Evolutionary conservation across 1,140 invertebrate genomes (phyloP), one percentile per base, ranked within the genome.

Genomic region (Alviniconcha marisindica): DNA sequence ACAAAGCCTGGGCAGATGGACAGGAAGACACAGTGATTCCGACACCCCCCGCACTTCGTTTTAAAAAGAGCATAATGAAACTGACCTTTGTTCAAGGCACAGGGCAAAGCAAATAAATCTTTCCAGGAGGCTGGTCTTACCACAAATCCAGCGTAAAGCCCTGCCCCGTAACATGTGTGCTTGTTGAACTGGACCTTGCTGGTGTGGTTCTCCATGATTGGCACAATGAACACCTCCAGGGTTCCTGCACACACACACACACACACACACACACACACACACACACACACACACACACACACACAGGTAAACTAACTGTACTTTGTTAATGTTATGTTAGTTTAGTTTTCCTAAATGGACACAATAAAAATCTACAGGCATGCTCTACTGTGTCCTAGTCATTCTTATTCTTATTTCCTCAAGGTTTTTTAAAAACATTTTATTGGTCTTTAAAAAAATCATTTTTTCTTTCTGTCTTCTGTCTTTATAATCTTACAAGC

Each of bases 131-230:
- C 5, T 48, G 44, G 5, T 48, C 87, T 85, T 84, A 89, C 88
- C 87, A 88, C 60, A 56, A 85, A 18, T 14, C 88, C 88, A 18
- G 85, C 84, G 69, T 85, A 81, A 14, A 89, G 69, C n/a, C 84
- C 84, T 38, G 87, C 87, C 40, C 87, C 85, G 81, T 85, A 88
- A 69, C 83, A 85, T 33, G 87, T 89, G 44, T 77, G 54, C 77
- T 78, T 82, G 63, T 79, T 63, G 28, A 89, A 24, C 4, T 77
- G 54, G 38, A 86, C 38, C 14, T 74, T 28, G 36, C 33, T 40
- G 24, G 60, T 14, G 15, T 80, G 31, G 42, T 86, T 69, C n/a
- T 84, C 81, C 14, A 85, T n/a, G 21, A 87, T 63, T 21, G 88
- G 88, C 12, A 89, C 31, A 60, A 83, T 56, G 76, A 89, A 84